phyloP scores from a whole-genome alignment of 2,888 invertebrate species.

The Melanchra persicariae region DNA sequence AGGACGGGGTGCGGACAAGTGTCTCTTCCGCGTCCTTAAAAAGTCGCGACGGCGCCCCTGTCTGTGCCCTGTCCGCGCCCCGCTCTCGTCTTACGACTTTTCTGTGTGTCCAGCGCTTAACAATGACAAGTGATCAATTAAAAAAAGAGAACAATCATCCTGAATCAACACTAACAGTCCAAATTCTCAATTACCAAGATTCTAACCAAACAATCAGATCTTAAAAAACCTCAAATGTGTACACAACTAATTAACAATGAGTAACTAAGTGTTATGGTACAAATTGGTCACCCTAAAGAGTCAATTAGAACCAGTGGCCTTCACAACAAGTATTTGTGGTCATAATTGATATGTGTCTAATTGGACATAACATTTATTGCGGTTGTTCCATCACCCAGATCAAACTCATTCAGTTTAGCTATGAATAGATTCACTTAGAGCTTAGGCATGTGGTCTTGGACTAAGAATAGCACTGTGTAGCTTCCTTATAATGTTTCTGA shows the following conservation, averaged over 20 bases:
- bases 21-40: too few species aligned
- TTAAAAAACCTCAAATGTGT: conserved; percentile 45
- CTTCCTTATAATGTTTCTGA: conserved; percentile 50
- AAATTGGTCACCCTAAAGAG: conserved; percentile 53
- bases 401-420: conserved; percentile 52
- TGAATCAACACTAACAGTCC: not conserved
- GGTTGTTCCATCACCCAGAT: conserved; percentile 50
- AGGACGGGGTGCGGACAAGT: too few species aligned
- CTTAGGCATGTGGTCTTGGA: conserved; percentile 49
- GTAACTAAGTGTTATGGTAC: conserved; percentile 29
- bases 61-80: too few species aligned
- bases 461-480: conserved; percentile 53
- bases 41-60: too few species aligned
- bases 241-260: conserved; percentile 39
- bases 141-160: conserved; percentile 4
- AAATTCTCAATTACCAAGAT: conserved; percentile 30
- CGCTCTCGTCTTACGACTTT: too few species aligned
- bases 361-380: conserved; percentile 58
- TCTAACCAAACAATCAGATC: conserved; percentile 21
- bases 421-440: conserved; percentile 59
- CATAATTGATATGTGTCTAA: conserved; percentile 70
- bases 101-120: too few species aligned
- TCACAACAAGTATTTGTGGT: conserved; percentile 54
- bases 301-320: conserved; percentile 60
- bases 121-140: not conserved